Evolutionary conservation across 2,888 invertebrate species (phyloP).

Genomic region (Tillus elongatus): DNA sequence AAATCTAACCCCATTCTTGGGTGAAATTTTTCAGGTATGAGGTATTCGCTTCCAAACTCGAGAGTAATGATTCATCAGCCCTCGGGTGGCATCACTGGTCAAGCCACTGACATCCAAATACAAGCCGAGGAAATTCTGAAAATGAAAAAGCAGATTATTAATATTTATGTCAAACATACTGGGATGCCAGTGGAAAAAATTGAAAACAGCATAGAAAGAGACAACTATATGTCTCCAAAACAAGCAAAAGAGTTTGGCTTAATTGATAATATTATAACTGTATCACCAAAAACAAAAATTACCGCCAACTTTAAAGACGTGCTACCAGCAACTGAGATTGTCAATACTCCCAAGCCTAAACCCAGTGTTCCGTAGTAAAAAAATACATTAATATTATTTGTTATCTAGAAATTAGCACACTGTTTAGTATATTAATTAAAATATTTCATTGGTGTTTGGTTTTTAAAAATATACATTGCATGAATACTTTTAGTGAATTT

Average conservation of each 20-base stretch:
- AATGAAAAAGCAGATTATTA: slow-evolving; percentile 78
- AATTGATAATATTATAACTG: slow-evolving; percentile 72
- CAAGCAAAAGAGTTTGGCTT: slow-evolving; percentile 89
- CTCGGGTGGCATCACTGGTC: slow-evolving; percentile 78
- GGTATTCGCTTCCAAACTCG: slow-evolving; percentile 91
- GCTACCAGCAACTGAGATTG: too few species aligned
- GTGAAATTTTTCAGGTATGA: slow-evolving; percentile 56
- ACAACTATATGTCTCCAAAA: slow-evolving; percentile 81
- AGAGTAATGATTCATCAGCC: slow-evolving; percentile 98
- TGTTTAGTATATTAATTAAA: too few species aligned
- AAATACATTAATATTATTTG: too few species aligned
- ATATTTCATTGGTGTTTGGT: too few species aligned
- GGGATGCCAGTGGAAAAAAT: slow-evolving; percentile 52
- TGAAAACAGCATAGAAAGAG: slow-evolving; percentile 79
- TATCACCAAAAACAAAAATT: slow-evolving; percentile 20
- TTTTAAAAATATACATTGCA: too few species aligned
- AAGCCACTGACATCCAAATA: slow-evolving; percentile 95
- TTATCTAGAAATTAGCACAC: slow-evolving; percentile 11
- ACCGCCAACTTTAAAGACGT: too few species aligned
- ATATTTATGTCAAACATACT: slow-evolving; percentile 84
- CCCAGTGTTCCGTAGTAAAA: too few species aligned
- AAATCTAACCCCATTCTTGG: too few species aligned
- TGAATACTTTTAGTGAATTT: too few species aligned
- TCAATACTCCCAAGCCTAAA: too few species aligned
- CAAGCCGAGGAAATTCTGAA: slow-evolving; percentile 95